Evolutionary conservation across 2,113 vertebrate species (phyloP).

Genomic region (Nettapus auritus): DNA sequence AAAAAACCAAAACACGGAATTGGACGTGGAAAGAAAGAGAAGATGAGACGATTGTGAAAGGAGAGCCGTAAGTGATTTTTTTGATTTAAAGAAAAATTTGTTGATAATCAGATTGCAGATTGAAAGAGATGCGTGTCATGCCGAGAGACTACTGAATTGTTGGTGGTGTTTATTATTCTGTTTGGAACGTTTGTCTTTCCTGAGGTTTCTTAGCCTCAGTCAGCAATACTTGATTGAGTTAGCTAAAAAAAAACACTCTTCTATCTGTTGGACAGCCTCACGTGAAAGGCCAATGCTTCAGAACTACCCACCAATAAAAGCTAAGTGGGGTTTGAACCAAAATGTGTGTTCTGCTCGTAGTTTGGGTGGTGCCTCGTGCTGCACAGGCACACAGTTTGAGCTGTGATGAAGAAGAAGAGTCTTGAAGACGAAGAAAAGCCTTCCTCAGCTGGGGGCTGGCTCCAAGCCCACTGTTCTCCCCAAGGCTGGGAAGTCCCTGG

Average conservation of each 20-base stretch:
- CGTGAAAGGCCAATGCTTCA: neutral
- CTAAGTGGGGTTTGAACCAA: neutral
- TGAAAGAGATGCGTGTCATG: neutral
- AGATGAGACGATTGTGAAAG: accelerated
- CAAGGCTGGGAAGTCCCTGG: no score
- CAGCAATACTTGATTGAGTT: neutral
- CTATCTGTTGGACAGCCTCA: neutral
- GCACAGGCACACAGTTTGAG: accelerated
- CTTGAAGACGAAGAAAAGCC: neutral
- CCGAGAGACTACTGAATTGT: neutral
- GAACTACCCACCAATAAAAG: neutral
- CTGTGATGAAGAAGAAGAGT: neutral
- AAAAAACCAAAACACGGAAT: neutral
- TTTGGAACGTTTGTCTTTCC: neutral
- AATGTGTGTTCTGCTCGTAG: accelerated
- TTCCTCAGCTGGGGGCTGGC: neutral
- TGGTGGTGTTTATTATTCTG: neutral
- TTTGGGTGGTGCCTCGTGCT: neutral
- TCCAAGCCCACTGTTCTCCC: neutral
- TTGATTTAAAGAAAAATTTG: no score
- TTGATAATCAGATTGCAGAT: neutral
- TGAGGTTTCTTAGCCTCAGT: neutral
- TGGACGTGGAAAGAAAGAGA: neutral
- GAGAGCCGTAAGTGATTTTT: neutral
- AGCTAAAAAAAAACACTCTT: neutral